Evolutionary conservation across 2,888 invertebrate genomes (phyloP), one percentile per base, ranked within the genome.

Genomic region (Tinea trinotella): DNA sequence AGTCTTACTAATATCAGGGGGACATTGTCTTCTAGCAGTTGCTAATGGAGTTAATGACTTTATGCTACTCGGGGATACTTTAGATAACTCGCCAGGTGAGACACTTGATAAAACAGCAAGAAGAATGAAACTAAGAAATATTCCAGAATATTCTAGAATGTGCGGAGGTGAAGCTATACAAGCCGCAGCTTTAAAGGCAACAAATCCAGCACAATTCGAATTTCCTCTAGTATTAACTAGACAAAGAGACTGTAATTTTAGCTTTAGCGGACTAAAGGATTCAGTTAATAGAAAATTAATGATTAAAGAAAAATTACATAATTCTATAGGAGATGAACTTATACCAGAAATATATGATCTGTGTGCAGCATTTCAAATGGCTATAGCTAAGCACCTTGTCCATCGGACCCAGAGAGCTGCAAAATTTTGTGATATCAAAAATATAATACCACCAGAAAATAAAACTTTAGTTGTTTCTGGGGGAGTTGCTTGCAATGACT

Each of bases 401-500:
- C 91, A 93, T 62, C 89, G 96, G 65, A 89, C 95, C 1, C 93
- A 96, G 69, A 88, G 97, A 64, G 98, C 93, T 1, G 89, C 98
- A 65, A 84, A 92, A 63, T 98, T 89, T 78, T 88, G 91, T 61
- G 77, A 90, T 53, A 70, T 82, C 52, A 83, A 87, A 58, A 74
- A 89, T 1, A 71, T 94, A 1, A 87, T 96, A 57, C 89, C 90
- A 5, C 57, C 67, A 10, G 71, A 87, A 34, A 80, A 82, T 53
- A 88, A 81, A 68, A 88, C 87, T 35, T 74, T 95, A 69, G 94
- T 97, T 13, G 89, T 98, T 1, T 97, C 98, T 30, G 99, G 99
- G 10, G 99, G 99, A 53, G 98, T 96, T 19, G 98, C 98, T n/a
- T 94, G 95, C 68, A 99, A 99, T 74, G 87, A 92, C 72, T 93